Conservation (phyloP, 2,888 invertebrate genomes). For the Lydus trimaculatus region DNA sequence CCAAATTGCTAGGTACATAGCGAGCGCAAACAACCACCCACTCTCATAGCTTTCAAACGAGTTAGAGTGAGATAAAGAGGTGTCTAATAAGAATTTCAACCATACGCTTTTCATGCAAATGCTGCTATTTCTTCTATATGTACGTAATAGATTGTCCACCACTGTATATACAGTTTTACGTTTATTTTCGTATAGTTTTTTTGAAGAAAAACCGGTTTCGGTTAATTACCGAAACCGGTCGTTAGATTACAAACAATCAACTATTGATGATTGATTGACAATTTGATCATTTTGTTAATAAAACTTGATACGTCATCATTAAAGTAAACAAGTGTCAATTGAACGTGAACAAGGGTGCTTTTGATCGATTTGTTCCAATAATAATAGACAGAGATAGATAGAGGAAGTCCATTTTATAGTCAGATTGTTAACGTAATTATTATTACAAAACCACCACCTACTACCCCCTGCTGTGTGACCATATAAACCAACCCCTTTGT, state of each 20-base stretch:
- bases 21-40: too few relatives aligned
- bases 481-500: background rate
- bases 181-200: too few relatives aligned
- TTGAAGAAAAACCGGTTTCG: background rate
- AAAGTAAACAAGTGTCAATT: constrained; percentile 2
- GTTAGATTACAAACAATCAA: background rate
- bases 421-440: background rate
- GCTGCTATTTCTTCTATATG: too few relatives aligned
- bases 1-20: too few relatives aligned
- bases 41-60: too few relatives aligned
- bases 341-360: background rate
- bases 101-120: too few relatives aligned
- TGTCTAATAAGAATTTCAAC: too few relatives aligned
- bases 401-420: background rate
- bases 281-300: background rate
- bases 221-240: background rate
- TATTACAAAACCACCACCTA: background rate
- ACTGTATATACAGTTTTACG: too few relatives aligned
- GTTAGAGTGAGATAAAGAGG: too few relatives aligned
- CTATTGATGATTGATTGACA: background rate
- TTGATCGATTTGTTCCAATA: background rate
- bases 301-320: background rate
- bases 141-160: too few relatives aligned
- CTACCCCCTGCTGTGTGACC: background rate
- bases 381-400: background rate